Evolutionary conservation across 2,888 invertebrate species (phyloP), one percentile per base, ranked within the genome.

Genomic region (Stenchaetothrips biformis): DNA sequence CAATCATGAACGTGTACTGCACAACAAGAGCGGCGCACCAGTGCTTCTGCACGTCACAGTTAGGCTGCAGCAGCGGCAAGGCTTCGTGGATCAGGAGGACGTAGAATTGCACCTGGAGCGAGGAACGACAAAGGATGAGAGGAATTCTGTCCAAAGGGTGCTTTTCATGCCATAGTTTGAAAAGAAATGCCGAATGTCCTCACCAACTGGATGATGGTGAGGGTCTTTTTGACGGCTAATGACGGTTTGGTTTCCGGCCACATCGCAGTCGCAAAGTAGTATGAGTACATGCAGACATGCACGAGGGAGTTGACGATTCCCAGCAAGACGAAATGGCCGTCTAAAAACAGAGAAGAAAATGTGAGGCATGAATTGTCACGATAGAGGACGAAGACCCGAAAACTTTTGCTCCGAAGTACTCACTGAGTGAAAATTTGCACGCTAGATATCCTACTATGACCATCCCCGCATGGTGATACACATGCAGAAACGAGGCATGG

Each of bases 391-490:
- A 16, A 53, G 53, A 53, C 53, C 18, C 8, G 13, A 18, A 9
- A 0, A 4, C 3, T 1, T 53, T 53, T 53, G 13, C 13, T 37
- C 4, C 37, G 4, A 37, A 13, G 59, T 25, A 74, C 67, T 74
- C 25, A 74, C 67, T 74, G 21, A 74, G 67, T 8, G 67, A 74
- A 74, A 74, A 74, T 25, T 74, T 74, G 67, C 67, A 74, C 11
- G 21, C 67, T 9, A 74, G 2, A 74, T 25, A 74, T 8, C 9
- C 25, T 2, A 86, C 86, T 77, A 86, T 81, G 0, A 88, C 88
- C 88, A 88, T 88, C 47, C 87, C 86, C 49, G 86, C 86, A 83
- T 74, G 67, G 67, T 74, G 67, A 11, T 74, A 74, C 11, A 74
- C 25, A 11, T 74, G 67, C 2, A 74, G 25, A 21, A 74, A 74